phyloP scores from a whole-genome alignment of 2,888 invertebrate species.

The Drosophila yooni region DNA sequence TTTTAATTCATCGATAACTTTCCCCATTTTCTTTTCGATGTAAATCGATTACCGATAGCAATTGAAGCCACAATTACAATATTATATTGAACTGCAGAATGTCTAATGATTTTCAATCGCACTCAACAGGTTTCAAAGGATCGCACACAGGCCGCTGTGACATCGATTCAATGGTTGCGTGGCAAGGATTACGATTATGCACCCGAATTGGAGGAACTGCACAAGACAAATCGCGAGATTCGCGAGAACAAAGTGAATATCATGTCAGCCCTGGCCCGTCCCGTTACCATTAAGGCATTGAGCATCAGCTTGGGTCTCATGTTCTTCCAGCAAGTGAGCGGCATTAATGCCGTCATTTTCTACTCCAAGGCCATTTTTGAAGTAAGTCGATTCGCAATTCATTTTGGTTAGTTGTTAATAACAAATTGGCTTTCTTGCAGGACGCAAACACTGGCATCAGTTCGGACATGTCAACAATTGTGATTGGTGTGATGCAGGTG shows the following conservation, averaged over 20 bases:
- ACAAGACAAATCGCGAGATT: constrained; percentile 86
- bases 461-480: constrained; percentile 89
- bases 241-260: constrained; percentile 87
- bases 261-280: constrained; percentile 87
- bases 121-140: constrained; percentile 85
- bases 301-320: constrained; percentile 91
- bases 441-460: constrained; percentile 85
- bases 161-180: constrained; percentile 90
- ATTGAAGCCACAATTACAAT: background rate
- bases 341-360: constrained; percentile 93
- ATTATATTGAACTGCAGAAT: background rate
- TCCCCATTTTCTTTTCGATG: background rate
- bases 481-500: constrained; percentile 94
- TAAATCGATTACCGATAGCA: background rate
- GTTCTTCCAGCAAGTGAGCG: constrained; percentile 95
- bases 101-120: background rate
- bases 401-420: background rate
- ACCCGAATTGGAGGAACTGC: constrained; percentile 88
- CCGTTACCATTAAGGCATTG: constrained; percentile 88
- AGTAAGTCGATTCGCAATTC: constrained; percentile 85
- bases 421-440: constrained; percentile 39
- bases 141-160: constrained; percentile 88
- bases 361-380: constrained; percentile 91
- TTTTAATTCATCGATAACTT: background rate
- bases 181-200: constrained; percentile 89